Base-by-base conservation (phyloP, 2,113 vertebrate genomes). In the Apeltes quadracus region DNA sequence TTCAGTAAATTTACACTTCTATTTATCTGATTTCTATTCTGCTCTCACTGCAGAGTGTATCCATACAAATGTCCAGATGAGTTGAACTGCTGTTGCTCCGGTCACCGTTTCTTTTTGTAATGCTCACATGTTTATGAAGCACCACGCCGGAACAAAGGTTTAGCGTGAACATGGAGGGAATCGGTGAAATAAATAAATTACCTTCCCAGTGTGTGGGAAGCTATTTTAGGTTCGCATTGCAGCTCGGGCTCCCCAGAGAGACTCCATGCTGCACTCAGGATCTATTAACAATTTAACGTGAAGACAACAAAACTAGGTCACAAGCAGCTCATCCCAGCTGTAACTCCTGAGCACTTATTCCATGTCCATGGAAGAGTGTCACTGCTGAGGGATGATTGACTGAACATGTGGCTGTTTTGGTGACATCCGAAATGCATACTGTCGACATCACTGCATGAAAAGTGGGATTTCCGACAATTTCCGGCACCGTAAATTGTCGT, bases 241-340 rank as follows among this genome's bases (percentile, higher is more conserved):
- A 91, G 86, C 81, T 84, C 23, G 48, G 67, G 43, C 69, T 84
- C 91, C 86, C 84, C 72, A 61, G 87, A 85, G 87, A 92, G 83
- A 62, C 71, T 84, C 83, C 82, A 69, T 74, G 82, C 84, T 87
- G 90, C 83, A 88, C 88, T 89, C 90, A 76, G 75, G 82, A 80
- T 91, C 89, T 89, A 91, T 93, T 93, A 93, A 93, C 87, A 90
- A 93, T 94, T 93, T 90, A 94, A 90, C 79, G 22, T 62, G 76
- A 79, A 90, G 88, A 90, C 77, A 53, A 79, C 70, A 77, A 75
- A 92, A 90, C 64, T 91, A 89, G 92, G 90, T 88, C 89, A 90
- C 63, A 87, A 83, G 84, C 81, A 69, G 73, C 84, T 90, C 77
- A 79, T 84, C 79, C 78, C 41, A 74, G 81, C 53, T 50, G 65